Base-by-base conservation (phyloP, 2,113 vertebrate species). In the Acrocephalus kingi region DNA sequence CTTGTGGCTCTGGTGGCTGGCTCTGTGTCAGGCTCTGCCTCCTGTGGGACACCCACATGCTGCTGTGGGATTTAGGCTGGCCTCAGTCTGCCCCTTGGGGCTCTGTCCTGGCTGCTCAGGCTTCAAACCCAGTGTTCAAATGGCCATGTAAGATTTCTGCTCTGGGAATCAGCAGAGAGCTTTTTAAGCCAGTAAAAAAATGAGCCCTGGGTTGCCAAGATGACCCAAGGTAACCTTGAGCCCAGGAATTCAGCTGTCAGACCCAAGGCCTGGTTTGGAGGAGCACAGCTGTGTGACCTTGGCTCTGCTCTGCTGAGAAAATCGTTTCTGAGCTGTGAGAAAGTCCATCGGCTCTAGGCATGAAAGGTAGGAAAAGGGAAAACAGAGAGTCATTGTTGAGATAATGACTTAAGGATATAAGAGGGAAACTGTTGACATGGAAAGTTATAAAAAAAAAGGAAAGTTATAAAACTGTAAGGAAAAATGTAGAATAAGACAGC, bases 201-300 rank as follows among this genome's bases (percentile, higher is more conserved):
- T 1, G 66, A 94, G 89, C 55, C 54, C 43, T 35, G 55, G 21
- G 25, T 71, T 95, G 95, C 94, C 94, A 96, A 52, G 86, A 81
- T 96, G 94, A 96, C 95, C 96, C 92, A 69, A 4, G 0, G 55
- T 95, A 83, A 94, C 92, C 96, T 58, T 8, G 49, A 79, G 75
- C 25, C 67, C 78, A 79, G 90, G 54, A 87, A 58, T 22, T 88
- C 19, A 17, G 45, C 43, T 21, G 20, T 37, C 48, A 55, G 92
- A 75, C 66, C 74, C 59, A 27, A n/a, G 64, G 61, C 81, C 41
- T 67, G 82, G n/a, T 49, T 66, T 72, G 63, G 95, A 71, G 88
- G 63, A 83, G 92, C 85, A 35, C 94, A 97, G 92, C 95, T 96
- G 96, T 13, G 85, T 83, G 85, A 92, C 83, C 94, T 95, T 93